Evolutionary conservation across 2,888 invertebrate species (phyloP).

Genomic region (Malacosoma neustria): DNA sequence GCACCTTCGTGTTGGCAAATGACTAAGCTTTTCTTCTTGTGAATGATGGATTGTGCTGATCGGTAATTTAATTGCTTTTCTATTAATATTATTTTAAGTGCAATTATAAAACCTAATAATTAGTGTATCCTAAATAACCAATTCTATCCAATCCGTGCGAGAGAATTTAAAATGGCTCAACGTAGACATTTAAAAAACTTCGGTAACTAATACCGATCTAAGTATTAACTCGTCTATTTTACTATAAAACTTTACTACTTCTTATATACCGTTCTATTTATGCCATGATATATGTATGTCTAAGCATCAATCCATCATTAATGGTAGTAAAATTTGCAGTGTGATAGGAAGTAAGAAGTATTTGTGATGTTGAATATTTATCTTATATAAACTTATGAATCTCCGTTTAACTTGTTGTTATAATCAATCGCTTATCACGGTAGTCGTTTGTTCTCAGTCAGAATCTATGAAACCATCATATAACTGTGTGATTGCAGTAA

Average conservation of each 20-base stretch:
- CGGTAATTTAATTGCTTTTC: slow-evolving; percentile 11
- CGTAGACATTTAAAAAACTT: background rate
- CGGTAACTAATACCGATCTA: background rate
- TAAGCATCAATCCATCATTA: background rate
- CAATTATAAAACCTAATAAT: background rate
- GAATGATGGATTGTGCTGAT: slow-evolving; percentile 24
- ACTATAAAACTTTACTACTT: background rate
- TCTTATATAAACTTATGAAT: too few relatives aligned
- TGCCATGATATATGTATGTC: background rate
- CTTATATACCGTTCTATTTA: background rate
- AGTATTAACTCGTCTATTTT: background rate
- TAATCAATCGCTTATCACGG: too few relatives aligned
- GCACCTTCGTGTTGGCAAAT: slow-evolving; percentile 45
- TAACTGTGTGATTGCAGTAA: too few relatives aligned
- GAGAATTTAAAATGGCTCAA: slow-evolving; percentile 3
- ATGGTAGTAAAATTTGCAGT: background rate
- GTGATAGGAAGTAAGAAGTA: background rate
- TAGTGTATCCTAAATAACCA: background rate
- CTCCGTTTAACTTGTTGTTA: too few relatives aligned
- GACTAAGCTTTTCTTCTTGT: slow-evolving; percentile 24
- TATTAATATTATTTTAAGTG: slow-evolving; percentile 3
- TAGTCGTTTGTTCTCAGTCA: too few relatives aligned
- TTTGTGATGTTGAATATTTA: background rate
- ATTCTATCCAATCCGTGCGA: slow-evolving; percentile 4
- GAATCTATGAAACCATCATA: too few relatives aligned